Evolutionary conservation across 2,888 invertebrate genomes (phyloP), one percentile per base, ranked within the genome.

Genomic region (Eurois occulta): DNA sequence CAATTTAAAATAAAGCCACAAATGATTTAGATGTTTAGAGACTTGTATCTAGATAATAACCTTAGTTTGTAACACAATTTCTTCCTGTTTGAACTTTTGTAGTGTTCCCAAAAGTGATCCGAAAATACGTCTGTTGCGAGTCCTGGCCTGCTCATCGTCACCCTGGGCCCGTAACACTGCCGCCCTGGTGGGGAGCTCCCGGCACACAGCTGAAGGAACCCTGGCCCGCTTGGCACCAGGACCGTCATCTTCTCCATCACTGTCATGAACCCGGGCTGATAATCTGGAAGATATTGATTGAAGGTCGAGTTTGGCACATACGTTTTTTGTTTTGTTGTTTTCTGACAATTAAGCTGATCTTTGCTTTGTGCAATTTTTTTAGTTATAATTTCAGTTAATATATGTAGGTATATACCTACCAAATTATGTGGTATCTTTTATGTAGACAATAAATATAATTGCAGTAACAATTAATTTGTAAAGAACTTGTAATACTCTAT

Each of bases 71-170:
- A 99, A 96, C 75, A 98, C 98, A 77, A 98, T 98, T 95, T 99
- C 99, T 92, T 99, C 99, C 92, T 99, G 98, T 90, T 99, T 98
- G 94, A 99, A 99, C 94, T 99, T 99, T 92, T 99, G 99, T 88
- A 99, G 95, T 24, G 99, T 99, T 8, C 99, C 99, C 74, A 99
- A 95, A 65, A 99, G 96, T 35, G 99, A 98, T 16, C 99, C 99
- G 96, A 99, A 99, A 98, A 99, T 99, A 77, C 99, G 97, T 84
- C 98, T 97, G 95, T 99, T 99, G 86, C 99, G 97, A 41, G 97
- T 98, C 80, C 97, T 97, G 32, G 98, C 98, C 91, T 98, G 98
- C 86, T 98, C 98, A 93, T 99, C 99, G 16, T 97, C 97, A 69
- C 98, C 98, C 94, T 98, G 99, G 68, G 98, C 99, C 81, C 98